Conservation (phyloP, 2,888 invertebrate genomes). For the Dermolepida albohirtum region DNA sequence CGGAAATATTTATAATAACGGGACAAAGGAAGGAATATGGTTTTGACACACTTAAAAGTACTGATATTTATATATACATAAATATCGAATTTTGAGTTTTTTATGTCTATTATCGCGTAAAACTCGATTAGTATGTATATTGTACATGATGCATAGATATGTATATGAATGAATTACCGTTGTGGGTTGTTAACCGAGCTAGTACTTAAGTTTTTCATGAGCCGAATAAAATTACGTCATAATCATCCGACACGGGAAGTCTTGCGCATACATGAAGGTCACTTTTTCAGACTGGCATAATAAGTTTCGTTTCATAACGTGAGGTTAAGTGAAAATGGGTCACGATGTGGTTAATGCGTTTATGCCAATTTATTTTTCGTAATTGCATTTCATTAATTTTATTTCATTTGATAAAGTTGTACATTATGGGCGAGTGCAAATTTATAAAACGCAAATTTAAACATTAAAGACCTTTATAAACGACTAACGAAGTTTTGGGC, state of each 20-base stretch:
- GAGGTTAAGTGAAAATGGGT: constrained; percentile 24
- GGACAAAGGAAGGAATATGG: no score
- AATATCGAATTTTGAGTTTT: no score
- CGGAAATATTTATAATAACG: no score
- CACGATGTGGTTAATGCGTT: constrained; percentile 13
- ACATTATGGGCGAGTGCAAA: no score
- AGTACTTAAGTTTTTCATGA: constrained; percentile 31
- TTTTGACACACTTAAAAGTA: no score
- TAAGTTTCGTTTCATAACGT: not conserved
- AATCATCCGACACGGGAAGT: constrained; percentile 18
- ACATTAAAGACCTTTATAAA: no score
- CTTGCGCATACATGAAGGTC: constrained; percentile 16
- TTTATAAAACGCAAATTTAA: no score
- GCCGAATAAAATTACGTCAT: constrained; percentile 34
- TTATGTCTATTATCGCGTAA: no score
- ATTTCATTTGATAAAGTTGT: no score
- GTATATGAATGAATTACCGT: constrained; percentile 30
- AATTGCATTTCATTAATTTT: not conserved
- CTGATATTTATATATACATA: no score
- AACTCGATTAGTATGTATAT: no score
- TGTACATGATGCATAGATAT: not conserved
- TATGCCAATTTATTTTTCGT: not conserved
- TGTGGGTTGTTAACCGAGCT: constrained; percentile 36
- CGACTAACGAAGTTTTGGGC: no score
- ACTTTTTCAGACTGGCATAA: not conserved